A percentile compares a stretch with the other conserved stretches of the same genome.
Conservation (phyloP, 2,113 vertebrate genomes). For the Callospermophilus lateralis region DNA sequence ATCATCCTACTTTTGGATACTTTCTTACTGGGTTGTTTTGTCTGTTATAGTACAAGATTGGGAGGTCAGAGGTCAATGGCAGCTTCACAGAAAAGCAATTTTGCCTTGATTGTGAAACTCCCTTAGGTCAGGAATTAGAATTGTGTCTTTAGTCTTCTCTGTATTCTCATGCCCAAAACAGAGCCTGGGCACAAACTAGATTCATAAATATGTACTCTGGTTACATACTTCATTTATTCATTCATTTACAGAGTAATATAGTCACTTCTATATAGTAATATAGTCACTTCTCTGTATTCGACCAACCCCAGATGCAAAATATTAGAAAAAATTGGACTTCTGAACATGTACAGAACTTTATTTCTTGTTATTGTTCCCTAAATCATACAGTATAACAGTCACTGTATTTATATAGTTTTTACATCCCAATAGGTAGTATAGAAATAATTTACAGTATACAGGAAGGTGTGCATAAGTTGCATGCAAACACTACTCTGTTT, state of each 20-base stretch:
- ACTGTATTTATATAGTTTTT: background rate
- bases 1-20: background rate
- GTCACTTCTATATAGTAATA: no score
- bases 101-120: background rate
- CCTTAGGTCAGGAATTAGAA: background rate
- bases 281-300: background rate
- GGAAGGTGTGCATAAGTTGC: background rate
- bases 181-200: background rate
- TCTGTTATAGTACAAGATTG: background rate
- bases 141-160: background rate
- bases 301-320: background rate
- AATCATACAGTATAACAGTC: background rate
- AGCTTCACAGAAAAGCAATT: background rate
- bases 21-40: background rate
- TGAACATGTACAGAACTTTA: background rate
- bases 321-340: background rate
- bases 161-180: background rate
- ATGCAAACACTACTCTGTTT: background rate
- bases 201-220: background rate
- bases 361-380: background rate
- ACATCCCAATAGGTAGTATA: background rate
- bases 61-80: background rate
- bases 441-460: background rate
- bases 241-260: no score
- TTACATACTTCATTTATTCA: no score